These are phyloP conservation scores for Sphenodon punctatus DNA, from an alignment of 2,797 vertebrate species.

Conservation along the genomic window DNA sequence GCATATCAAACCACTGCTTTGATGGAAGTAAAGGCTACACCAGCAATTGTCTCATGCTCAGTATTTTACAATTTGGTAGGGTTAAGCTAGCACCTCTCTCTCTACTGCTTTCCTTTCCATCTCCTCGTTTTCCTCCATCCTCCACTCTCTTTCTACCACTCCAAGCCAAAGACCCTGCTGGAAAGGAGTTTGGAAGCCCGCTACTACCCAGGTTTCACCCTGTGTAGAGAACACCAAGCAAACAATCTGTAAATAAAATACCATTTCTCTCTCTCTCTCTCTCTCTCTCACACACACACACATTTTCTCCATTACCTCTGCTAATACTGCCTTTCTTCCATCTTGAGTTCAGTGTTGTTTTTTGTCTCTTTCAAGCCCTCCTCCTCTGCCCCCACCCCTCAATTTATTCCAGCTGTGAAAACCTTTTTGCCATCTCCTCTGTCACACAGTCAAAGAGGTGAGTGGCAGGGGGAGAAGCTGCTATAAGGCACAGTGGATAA, in stretches of 20 bases:
- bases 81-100: not conserved
- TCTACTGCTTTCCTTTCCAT: not conserved
- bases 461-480: conserved; percentile 78
- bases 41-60: accelerated
- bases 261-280: not conserved
- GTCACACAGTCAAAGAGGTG: conserved; percentile 80
- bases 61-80: not conserved
- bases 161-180: conserved; percentile 38
- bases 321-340: conserved; percentile 77
- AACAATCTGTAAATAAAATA: conserved; percentile 67
- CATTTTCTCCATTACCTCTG: conserved; percentile 79
- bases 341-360: conserved; percentile 80
- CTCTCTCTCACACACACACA: conserved; percentile 59
- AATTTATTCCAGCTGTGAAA: conserved; percentile 90
- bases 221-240: conserved; percentile 69
- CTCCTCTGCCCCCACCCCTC: conserved; percentile 69
- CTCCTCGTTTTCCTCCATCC: not conserved
- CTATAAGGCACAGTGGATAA: conserved; percentile 77
- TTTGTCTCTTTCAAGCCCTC: conserved; percentile 78
- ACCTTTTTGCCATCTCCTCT: conserved; percentile 80
- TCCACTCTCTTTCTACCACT: not conserved
- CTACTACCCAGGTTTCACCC: conserved; percentile 53
- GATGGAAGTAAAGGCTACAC: not conserved
- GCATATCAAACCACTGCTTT: not conserved
- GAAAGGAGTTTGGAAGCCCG: conserved; percentile 46